Conservation (phyloP, 2,797 vertebrate genomes). For the Pelochelys cantorii region DNA sequence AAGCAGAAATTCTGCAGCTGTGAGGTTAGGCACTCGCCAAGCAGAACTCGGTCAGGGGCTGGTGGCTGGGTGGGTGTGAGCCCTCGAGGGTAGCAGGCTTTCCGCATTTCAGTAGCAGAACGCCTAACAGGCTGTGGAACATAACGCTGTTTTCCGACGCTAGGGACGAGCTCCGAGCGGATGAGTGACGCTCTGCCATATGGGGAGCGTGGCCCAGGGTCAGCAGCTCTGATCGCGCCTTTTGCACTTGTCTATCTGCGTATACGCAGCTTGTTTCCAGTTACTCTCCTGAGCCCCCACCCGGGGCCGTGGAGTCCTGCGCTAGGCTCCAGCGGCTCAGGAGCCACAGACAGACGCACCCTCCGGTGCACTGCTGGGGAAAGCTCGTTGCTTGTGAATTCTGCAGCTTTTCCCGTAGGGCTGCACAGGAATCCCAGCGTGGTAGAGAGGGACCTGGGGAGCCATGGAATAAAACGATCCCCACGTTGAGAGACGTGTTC, state of each 20-base stretch:
- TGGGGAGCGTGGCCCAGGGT: not conserved
- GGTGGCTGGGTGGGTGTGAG: too few relatives aligned
- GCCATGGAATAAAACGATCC: not conserved
- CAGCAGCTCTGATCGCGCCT: not conserved
- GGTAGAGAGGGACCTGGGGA: conserved; percentile 6
- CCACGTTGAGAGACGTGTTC: not conserved
- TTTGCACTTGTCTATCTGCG: not conserved
- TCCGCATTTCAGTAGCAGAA: too few relatives aligned
- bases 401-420: not conserved
- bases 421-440: not conserved
- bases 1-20: not conserved
- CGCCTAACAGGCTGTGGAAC: not conserved
- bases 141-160: too few relatives aligned
- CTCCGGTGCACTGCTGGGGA: not conserved
- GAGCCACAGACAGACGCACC: not conserved
- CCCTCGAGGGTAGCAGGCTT: not conserved
- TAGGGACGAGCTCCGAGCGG: not conserved
- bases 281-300: accelerated
- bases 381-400: not conserved
- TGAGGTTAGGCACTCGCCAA: not conserved
- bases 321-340: not conserved
- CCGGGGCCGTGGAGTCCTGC: not conserved
- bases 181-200: not conserved
- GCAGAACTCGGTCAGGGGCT: not conserved
- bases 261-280: accelerated